phyloP scores from a whole-genome alignment of 2,797 vertebrate species.

The Gambusia yucatana region DNA sequence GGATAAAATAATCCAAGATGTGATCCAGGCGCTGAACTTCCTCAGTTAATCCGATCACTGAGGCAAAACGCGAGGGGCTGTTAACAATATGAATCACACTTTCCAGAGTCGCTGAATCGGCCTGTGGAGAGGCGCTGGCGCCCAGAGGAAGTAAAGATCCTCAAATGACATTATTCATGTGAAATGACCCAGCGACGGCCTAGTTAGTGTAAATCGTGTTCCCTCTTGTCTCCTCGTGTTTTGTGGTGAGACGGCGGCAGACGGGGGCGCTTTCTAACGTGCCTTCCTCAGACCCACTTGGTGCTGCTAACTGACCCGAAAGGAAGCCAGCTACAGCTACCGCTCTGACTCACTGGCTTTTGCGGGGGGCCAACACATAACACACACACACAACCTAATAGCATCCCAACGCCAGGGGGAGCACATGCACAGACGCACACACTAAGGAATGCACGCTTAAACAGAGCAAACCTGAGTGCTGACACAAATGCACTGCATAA shows the following conservation, averaged over 20 bases:
- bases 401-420: slow-evolving; percentile 44
- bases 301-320: slow-evolving; percentile 82
- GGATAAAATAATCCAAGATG: slow-evolving; percentile 42
- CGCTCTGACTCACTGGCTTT: slow-evolving; percentile 74
- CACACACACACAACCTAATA: slow-evolving; percentile 74
- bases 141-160: slow-evolving; percentile 59
- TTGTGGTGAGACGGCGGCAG: slow-evolving; percentile 58
- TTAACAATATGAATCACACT: slow-evolving; percentile 53
- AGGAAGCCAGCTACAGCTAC: slow-evolving; percentile 77
- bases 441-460: slow-evolving; percentile 4
- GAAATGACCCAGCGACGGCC: slow-evolving; percentile 74
- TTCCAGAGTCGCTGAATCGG: slow-evolving; percentile 62
- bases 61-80: slow-evolving; percentile 55
- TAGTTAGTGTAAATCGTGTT: slow-evolving; percentile 65
- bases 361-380: slow-evolving; percentile 58
- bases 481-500: slow-evolving; percentile 43
- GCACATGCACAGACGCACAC: slow-evolving; percentile 27
- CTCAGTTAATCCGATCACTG: slow-evolving; percentile 45
- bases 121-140: slow-evolving; percentile 50
- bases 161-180: slow-evolving; percentile 77
- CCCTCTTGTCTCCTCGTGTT: slow-evolving; percentile 34
- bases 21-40: slow-evolving; percentile 36
- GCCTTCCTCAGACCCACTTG: slow-evolving; percentile 73
- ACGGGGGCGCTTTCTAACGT: slow-evolving; percentile 68
- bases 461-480: slow-evolving; percentile 56